Base-by-base conservation (phyloP, 2,888 invertebrate genomes). In the Hydraecia micacea region DNA sequence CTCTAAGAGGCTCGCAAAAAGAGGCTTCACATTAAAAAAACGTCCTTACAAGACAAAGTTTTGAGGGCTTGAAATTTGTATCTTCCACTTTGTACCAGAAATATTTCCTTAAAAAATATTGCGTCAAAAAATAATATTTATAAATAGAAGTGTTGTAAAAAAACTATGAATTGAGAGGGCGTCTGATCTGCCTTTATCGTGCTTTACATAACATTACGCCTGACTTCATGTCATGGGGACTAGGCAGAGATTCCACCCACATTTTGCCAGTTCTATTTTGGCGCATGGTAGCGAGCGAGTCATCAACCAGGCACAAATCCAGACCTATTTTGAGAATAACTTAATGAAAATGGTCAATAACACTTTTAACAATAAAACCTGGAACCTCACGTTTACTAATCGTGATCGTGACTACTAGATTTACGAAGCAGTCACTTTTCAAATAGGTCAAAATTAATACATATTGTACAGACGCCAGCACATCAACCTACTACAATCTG, bases 1-100 rank as follows among this genome's bases (percentile, higher is more conserved):
- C 86, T 88, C 68, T 81, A 88, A 82, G 77, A 81, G 73, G 58
- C 70, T 55, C 75, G 75, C 39, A 68, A 86, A 87, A 87, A 63
- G 66, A 63, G 63, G 68, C 73, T 84, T 75, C 25, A 75, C 80
- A 75, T 81, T 79, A 75, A 81, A 86, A 83, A 79, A 75, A 82
- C n/a, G 68, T 77, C 71, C 46, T 72, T 62, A 52, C 55, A 66
- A 71, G 74, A 81, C 67, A 83, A 87, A 87, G 75, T 87, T 87
- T 83, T 32, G 68, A 77, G 69, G 42, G 62, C 63, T 60, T 55
- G 42, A 36, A 67, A 69, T 52, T 76, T 73, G 76, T 78, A 28
- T 69, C 73, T 75, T 75, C 49, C n/a, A 62, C 65, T 75, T 79
- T 79, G 42, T 63, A 42, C 67, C 39, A 6, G 18, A 21, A 32